Evolutionary conservation across 2,113 vertebrate genomes (phyloP), one percentile per base, ranked within the genome.

Genomic region (Ciconia boyciana): DNA sequence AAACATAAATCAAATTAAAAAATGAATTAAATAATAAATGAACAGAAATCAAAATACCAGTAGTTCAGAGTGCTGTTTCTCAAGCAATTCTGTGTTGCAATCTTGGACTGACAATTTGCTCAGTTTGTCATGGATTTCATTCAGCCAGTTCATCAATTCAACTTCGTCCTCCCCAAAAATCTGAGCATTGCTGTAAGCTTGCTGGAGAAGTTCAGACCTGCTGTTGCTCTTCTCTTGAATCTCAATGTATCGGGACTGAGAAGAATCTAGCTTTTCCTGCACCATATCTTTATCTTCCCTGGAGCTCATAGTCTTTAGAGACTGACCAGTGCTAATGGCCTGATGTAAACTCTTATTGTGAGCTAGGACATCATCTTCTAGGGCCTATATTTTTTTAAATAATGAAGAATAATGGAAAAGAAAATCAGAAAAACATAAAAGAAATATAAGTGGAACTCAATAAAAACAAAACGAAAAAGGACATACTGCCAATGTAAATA

Each of bases 101-200:
- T 99, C 99, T 95, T 98, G 98, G 93, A 99, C 98, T 34, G 98
- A 98, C 87, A 99, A 97, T 92, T 98, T 98, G 93, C 96, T 98
- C 97, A 99, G 98, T 94, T 97, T 98, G 82, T 97, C 96, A 95
- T 99, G 98, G 48, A 98, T 97, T 97, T 99, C 99, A 44, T 97
- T 98, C 92, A 99, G 98, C 99, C 99, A 99, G 98, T 99, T 99
- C 99, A 99, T 99, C 97, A 99, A 96, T 72, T 99, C 99, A 96
- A 99, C 99, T 98, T 99, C 99, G 1, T 99, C 99, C 93, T 99
- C 99, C 85, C 99, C 99, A 96, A 99, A 99, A 96, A 99, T 98
- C 97, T 98, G 99, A 92, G 99, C 99, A 93, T 99, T 99, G 89
- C 98, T 99, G 97, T 99, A 98, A 70, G 99, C 99, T 98, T 99